A percentile compares a stretch with the other conserved stretches of the same genome.
phyloP scores from a whole-genome alignment of 2,113 vertebrate species.

The Scortum barcoo region DNA sequence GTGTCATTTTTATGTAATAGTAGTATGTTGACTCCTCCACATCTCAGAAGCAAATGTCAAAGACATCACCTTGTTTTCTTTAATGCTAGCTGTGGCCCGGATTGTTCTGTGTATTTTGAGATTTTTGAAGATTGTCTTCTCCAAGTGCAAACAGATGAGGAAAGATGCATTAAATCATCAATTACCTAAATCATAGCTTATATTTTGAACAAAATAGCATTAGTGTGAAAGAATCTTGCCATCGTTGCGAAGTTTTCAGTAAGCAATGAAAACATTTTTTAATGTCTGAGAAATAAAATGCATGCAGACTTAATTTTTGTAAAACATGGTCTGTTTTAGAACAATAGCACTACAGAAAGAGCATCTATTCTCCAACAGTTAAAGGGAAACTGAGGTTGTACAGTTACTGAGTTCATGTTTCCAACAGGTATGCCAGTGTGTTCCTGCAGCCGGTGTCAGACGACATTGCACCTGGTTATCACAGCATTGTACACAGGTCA shows the following conservation, averaged over 20 bases:
- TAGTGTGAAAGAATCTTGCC: background rate
- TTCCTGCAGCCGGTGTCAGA: constrained; percentile 98
- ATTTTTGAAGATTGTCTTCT: background rate
- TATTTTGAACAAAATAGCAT: background rate
- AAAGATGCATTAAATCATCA: background rate
- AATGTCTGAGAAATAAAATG: too few relatives aligned
- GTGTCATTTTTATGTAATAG: too few relatives aligned
- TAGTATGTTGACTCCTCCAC: too few relatives aligned
- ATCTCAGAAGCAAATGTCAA: too few relatives aligned
- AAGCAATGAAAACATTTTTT: background rate
- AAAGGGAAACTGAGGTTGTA: background rate
- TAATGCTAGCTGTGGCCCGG: too few relatives aligned
- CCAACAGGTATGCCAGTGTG: constrained; percentile 94
- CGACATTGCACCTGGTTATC: constrained; percentile 98
- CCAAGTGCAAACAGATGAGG: background rate
- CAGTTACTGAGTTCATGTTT: background rate
- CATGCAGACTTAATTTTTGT: too few relatives aligned
- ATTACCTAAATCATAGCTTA: background rate
- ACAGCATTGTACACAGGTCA: constrained; percentile 99
- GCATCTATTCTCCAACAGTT: background rate
- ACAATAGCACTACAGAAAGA: background rate
- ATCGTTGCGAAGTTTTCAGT: background rate
- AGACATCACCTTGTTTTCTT: too few relatives aligned
- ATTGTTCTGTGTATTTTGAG: too few relatives aligned
- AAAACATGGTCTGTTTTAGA: background rate